Percentiles rank a stretch among this genome's conserved stretches.
Conservation (phyloP, 2,797 vertebrate species). For the Semaprochilodus insignis region DNA sequence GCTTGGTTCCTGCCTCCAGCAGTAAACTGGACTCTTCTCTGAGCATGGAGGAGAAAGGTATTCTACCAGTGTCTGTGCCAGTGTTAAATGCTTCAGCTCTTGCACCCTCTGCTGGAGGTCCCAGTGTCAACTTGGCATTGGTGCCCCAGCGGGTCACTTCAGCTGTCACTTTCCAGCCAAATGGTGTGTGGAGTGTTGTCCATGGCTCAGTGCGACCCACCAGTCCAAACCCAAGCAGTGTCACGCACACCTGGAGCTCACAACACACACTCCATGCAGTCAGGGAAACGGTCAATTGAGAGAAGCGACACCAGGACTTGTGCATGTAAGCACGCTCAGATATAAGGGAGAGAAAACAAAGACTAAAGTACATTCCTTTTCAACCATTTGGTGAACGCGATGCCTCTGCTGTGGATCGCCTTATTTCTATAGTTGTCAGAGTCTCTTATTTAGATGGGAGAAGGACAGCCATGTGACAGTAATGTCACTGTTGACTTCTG, state of each 20-base stretch:
- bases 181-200: constrained; percentile 75
- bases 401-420: not conserved
- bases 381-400: constrained; percentile 1
- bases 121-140: constrained; percentile 52
- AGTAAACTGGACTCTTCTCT: constrained; percentile 66
- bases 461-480: not conserved
- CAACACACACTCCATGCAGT: constrained; percentile 73
- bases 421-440: not conserved
- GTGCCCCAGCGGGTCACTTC: constrained; percentile 52
- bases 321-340: not conserved
- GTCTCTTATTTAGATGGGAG: constrained; percentile 7
- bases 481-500: not conserved
- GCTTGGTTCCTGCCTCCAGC: constrained; percentile 64
- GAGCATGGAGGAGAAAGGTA: constrained; percentile 73
- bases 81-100: constrained; percentile 56
- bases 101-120: constrained; percentile 29
- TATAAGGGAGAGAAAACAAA: constrained; percentile 13
- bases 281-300: constrained; percentile 77
- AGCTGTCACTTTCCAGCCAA: constrained; percentile 29
- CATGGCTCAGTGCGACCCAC: constrained; percentile 69
- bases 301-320: not conserved
- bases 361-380: not conserved
- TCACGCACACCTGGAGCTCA: constrained; percentile 72
- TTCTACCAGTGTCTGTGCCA: constrained; percentile 61
- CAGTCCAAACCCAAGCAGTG: constrained; percentile 64